Percentiles rank a stretch among this genome's conserved stretches.
These are phyloP conservation scores for Julus scanicus DNA, from an alignment of 2,888 invertebrate genomes.

Conservation along the genomic window DNA sequence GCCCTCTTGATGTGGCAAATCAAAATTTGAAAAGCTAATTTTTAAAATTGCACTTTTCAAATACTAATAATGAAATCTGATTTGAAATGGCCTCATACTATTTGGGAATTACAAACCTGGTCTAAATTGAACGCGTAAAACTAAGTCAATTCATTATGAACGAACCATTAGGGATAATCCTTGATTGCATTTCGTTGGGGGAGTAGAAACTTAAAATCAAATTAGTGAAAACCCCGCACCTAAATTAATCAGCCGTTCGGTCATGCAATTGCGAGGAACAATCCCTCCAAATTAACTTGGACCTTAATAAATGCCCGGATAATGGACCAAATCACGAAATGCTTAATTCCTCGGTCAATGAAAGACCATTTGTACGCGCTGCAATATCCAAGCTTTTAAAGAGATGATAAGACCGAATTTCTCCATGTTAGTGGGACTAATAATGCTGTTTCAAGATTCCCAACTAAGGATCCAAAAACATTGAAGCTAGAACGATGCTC, in stretches of 20 bases:
- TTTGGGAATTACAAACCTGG: no score
- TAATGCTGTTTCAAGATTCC: not conserved
- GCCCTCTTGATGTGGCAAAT: no score
- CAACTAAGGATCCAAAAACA: not conserved
- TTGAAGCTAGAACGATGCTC: not conserved
- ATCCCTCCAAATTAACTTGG: not conserved
- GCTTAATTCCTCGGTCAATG: not conserved
- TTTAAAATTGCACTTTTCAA: no score
- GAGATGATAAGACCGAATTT: not conserved
- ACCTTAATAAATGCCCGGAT: not conserved
- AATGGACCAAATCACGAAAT: not conserved
- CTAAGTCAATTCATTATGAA: not conserved
- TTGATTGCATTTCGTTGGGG: not conserved
- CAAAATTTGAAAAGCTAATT: no score
- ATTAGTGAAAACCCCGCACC: slow-evolving; percentile 10
- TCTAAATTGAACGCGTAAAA: not conserved
- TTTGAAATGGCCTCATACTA: no score
- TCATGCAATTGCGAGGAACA: not conserved
- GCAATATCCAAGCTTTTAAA: not conserved
- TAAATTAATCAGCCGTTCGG: not conserved
- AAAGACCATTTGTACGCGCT: not conserved
- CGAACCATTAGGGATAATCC: slow-evolving; percentile 1
- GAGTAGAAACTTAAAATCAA: slow-evolving; percentile 19
- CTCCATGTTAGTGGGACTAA: not conserved
- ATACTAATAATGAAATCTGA: no score